Evolutionary conservation across 2,113 vertebrate genomes (phyloP).

Genomic region (Phalacrocorax brasilianus): DNA sequence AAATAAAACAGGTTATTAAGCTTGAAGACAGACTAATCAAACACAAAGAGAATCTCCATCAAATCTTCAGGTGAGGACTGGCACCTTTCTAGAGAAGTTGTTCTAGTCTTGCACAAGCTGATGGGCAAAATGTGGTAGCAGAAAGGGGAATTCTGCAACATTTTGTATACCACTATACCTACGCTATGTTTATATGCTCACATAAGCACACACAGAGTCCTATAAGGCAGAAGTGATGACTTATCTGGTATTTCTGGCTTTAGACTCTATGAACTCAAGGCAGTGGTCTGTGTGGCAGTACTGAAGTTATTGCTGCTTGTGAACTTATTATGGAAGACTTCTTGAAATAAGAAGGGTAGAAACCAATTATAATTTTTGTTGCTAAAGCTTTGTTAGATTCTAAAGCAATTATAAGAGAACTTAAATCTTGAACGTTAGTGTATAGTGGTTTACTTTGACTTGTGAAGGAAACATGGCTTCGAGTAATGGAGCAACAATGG

Average conservation of each 20-base stretch:
- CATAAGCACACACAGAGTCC: not conserved
- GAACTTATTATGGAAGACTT: not conserved
- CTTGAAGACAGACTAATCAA: not conserved
- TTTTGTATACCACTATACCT: not conserved
- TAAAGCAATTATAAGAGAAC: not conserved
- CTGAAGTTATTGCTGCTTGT: not conserved
- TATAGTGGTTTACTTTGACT: not conserved
- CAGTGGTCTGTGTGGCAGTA: not conserved
- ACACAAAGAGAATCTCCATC: not conserved
- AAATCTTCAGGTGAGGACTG: not conserved
- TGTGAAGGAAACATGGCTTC: not conserved
- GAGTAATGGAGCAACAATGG: not conserved
- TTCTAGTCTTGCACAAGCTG: not conserved
- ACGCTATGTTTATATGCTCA: not conserved
- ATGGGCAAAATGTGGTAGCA: not conserved
- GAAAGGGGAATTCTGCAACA: not conserved
- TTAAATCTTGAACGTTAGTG: not conserved
- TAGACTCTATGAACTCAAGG: not conserved
- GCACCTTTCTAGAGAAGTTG: not conserved
- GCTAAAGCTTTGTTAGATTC: not conserved
- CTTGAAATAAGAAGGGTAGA: not conserved
- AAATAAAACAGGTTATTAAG: not conserved
- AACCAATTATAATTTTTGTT: conserved; percentile 17
- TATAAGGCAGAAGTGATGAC: not conserved
- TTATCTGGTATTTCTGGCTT: not conserved